Evolutionary conservation across 2,113 vertebrate genomes (phyloP).

Genomic region (Cryptotis parvus): DNA sequence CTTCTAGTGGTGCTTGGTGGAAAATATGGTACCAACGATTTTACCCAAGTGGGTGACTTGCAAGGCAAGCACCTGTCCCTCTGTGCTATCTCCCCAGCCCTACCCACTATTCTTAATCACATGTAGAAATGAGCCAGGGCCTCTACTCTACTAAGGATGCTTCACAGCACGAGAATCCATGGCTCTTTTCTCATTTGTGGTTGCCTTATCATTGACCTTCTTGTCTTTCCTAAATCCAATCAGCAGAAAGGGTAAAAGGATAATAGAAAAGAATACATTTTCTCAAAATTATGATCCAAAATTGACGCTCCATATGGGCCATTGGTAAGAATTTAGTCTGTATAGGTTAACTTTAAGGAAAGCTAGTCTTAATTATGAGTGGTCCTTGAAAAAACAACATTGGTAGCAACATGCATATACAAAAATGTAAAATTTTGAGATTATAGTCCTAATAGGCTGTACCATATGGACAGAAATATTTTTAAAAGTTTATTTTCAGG

Average conservation of each 20-base stretch:
- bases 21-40: too few relatives aligned
- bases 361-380: not conserved
- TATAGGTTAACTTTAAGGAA: too few relatives aligned
- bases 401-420: not conserved
- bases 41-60: too few relatives aligned
- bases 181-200: not conserved
- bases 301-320: not conserved
- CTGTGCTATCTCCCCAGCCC: too few relatives aligned
- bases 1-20: too few relatives aligned
- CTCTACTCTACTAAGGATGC: not conserved
- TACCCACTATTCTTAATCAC: not conserved
- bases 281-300: not conserved
- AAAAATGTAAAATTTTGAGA: not conserved
- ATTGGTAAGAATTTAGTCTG: not conserved
- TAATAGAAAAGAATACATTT: not conserved
- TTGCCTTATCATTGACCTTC: not conserved
- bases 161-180: not conserved
- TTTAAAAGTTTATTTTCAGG: too few relatives aligned
- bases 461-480: not conserved
- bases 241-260: not conserved
- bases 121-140: not conserved
- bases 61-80: too few relatives aligned
- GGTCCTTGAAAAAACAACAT: not conserved
- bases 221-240: not conserved
- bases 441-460: not conserved